Percentiles rank a stretch among this genome's conserved stretches.
Conservation (phyloP, 2,797 vertebrate genomes). For the Urosaurus nigricauda region DNA sequence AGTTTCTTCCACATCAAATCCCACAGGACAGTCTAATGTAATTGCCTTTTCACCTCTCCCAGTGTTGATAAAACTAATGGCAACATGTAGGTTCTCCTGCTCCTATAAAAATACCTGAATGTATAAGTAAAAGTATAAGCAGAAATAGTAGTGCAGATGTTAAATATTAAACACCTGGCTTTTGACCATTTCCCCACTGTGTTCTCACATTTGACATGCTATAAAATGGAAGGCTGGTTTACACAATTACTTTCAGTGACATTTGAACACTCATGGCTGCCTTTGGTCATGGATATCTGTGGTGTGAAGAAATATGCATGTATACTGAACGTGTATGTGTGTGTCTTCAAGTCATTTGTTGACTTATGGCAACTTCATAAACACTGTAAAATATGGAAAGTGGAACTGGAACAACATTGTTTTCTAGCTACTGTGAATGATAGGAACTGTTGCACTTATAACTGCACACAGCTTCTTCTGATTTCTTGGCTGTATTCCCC, state of each 20-base stretch:
- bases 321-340: neutral
- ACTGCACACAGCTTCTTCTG: neutral
- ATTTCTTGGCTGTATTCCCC: too few relatives aligned
- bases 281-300: neutral
- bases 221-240: constrained; percentile 1
- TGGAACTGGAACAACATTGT: neutral
- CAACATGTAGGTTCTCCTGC: neutral
- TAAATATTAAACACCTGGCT: neutral
- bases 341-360: too few relatives aligned
- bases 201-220: neutral
- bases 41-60: neutral
- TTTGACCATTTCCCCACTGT: neutral
- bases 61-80: neutral
- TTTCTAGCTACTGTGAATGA: neutral
- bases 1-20: neutral
- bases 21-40: neutral
- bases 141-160: too few relatives aligned
- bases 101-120: neutral
- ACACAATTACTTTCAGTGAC: neutral
- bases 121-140: neutral
- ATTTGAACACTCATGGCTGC: neutral
- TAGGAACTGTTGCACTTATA: neutral
- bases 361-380: too few relatives aligned
- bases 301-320: neutral
- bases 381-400: neutral